Evolutionary conservation across 2,797 vertebrate species (phyloP).

Genomic region (Anguilla anguilla): DNA sequence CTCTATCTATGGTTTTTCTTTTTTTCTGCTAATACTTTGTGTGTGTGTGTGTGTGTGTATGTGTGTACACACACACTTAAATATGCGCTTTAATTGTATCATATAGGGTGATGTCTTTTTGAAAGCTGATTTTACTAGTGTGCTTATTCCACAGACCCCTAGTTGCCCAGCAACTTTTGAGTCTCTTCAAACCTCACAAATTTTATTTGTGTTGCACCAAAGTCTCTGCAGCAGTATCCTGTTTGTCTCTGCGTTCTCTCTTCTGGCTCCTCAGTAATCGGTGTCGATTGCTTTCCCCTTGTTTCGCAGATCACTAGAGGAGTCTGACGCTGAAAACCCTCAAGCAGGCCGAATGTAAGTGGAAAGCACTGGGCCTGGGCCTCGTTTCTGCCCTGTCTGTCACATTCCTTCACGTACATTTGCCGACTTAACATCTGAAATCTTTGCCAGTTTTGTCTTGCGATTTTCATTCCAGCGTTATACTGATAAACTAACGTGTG

Average conservation of each 20-base stretch:
- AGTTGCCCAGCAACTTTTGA: too few species aligned
- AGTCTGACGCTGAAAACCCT: slow-evolving; percentile 82
- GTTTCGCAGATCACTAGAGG: slow-evolving; percentile 87
- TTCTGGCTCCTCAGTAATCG: background rate
- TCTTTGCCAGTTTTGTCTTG: background rate
- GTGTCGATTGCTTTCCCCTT: slow-evolving; percentile 47
- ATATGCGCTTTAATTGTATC: too few species aligned
- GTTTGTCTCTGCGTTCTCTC: background rate
- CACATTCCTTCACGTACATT: background rate
- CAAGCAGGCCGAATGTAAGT: slow-evolving; percentile 99
- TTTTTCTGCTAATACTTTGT: too few species aligned
- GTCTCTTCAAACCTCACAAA: too few species aligned
- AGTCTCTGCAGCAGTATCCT: background rate
- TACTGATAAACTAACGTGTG: background rate
- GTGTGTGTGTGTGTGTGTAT: too few species aligned
- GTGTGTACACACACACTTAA: too few species aligned
- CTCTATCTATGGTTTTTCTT: too few species aligned
- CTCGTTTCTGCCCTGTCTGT: background rate
- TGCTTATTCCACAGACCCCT: too few species aligned
- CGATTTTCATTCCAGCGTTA: background rate
- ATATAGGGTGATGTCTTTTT: too few species aligned
- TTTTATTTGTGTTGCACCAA: too few species aligned
- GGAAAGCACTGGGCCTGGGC: background rate
- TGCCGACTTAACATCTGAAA: background rate
- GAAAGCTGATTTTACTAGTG: too few species aligned